Conservation (phyloP, 2,888 invertebrate species). For the Spodoptera littoralis region DNA sequence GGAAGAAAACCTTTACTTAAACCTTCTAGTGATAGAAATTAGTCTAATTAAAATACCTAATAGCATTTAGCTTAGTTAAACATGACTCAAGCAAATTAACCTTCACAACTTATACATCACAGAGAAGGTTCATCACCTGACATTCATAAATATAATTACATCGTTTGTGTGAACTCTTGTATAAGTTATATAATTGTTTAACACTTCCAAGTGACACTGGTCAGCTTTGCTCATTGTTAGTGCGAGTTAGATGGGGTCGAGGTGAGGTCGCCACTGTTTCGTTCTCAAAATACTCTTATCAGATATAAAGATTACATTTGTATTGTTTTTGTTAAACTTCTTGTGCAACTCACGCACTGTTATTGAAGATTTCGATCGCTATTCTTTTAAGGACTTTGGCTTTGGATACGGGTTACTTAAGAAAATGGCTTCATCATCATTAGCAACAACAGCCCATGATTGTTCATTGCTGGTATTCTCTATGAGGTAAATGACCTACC, state of each 20-base stretch:
- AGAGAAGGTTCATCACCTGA: constrained; percentile 25
- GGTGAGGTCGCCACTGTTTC: constrained; percentile 44
- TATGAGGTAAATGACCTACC: too few relatives aligned
- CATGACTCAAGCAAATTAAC: too few relatives aligned
- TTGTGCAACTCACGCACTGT: constrained; percentile 49
- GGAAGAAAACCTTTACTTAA: too few relatives aligned
- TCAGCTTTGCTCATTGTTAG: constrained; percentile 42
- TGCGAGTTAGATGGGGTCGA: constrained; percentile 50
- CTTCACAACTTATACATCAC: too few relatives aligned
- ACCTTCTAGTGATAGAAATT: too few relatives aligned
- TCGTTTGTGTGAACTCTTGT: constrained; percentile 36
- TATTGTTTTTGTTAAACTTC: constrained; percentile 35
- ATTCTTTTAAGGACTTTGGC: constrained; percentile 1
- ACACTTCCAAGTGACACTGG: constrained; percentile 40
- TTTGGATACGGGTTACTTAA: constrained; percentile 15
- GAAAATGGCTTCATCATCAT: too few relatives aligned
- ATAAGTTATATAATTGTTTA: constrained; percentile 54
- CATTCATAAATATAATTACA: constrained; percentile 30
- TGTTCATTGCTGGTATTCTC: too few relatives aligned
- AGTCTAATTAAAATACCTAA: too few relatives aligned
- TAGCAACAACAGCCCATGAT: too few relatives aligned
- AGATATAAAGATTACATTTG: constrained; percentile 41
- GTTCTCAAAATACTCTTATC: constrained; percentile 18
- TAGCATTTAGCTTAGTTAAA: too few relatives aligned
- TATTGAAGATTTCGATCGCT: constrained; percentile 39